A percentile compares a stretch with the other conserved stretches of the same genome.
Evolutionary conservation across 2,797 vertebrate genomes (phyloP).

Genomic region (Hippopotamyrus pictus): DNA sequence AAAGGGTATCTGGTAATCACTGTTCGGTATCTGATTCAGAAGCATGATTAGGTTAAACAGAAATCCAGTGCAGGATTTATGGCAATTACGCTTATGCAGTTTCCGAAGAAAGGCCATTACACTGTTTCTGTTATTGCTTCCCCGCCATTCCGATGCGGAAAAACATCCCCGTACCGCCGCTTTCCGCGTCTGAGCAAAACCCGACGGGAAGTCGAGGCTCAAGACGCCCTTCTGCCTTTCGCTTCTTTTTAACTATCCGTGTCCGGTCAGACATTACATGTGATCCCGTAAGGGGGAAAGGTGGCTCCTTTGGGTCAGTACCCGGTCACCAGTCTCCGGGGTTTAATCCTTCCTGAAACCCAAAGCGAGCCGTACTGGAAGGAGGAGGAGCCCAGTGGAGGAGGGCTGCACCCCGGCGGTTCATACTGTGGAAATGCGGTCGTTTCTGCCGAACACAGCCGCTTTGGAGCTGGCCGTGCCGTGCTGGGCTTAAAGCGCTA

Average conservation of each 20-base stretch:
- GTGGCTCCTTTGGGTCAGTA: not conserved
- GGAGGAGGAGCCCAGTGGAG: not conserved
- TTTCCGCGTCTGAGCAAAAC: not conserved
- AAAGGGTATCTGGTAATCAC: not conserved
- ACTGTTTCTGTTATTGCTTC: not conserved
- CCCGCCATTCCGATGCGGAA: not conserved
- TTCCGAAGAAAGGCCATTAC: not conserved
- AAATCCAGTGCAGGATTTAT: not conserved
- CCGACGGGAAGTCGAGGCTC: not conserved
- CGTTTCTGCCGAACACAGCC: not conserved
- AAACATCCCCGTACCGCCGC: not conserved
- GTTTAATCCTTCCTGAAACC: not conserved
- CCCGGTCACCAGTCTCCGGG: not conserved
- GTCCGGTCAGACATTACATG: not conserved
- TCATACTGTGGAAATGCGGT: not conserved
- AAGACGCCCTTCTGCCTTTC: not conserved
- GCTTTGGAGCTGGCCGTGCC: not conserved
- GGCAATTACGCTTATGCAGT: not conserved
- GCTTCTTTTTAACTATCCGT: not conserved
- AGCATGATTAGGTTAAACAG: not conserved
- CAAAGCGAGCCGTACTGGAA: not conserved
- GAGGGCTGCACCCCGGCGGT: not conserved
- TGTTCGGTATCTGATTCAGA: not conserved
- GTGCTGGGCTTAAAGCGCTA: not conserved
- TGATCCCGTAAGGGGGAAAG: not conserved